A percentile compares a stretch with the other conserved stretches of the same genome.
Evolutionary conservation across 1,140 invertebrate genomes (phyloP).

Genomic region (Helicoverpa zea): DNA sequence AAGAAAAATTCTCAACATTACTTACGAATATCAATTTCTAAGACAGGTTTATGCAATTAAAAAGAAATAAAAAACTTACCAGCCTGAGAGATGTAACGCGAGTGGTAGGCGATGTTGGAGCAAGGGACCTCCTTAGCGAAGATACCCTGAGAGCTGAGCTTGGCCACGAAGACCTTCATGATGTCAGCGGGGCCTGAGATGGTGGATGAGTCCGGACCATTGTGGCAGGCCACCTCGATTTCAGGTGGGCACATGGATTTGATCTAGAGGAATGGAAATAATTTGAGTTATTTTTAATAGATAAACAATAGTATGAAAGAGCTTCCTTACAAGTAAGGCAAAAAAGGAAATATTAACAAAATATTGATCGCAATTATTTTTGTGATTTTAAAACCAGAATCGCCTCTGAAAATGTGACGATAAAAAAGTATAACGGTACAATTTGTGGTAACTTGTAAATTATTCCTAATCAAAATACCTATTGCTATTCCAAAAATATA

Average conservation of each 20-base stretch:
- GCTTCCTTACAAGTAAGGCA: not conserved
- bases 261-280: conserved; percentile 69
- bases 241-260: conserved; percentile 88
- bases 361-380: not conserved
- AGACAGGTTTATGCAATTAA: too few relatives aligned
- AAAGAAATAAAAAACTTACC: conserved; percentile 73
- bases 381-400: not conserved
- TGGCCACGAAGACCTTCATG: conserved; percentile 90
- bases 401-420: too few relatives aligned
- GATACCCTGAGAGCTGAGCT: conserved; percentile 91
- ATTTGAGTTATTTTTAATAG: conserved; percentile 7
- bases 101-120: conserved; percentile 95
- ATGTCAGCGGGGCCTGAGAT: conserved; percentile 93
- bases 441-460: too few relatives aligned
- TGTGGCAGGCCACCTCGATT: conserved; percentile 95
- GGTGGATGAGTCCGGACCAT: conserved; percentile 93
- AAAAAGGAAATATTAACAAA: too few relatives aligned
- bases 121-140: conserved; percentile 95
- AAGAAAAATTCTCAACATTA: too few relatives aligned
- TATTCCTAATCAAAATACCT: too few relatives aligned
- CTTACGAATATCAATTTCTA: too few relatives aligned
- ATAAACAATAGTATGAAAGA: conserved; percentile 5
- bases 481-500: too few relatives aligned
- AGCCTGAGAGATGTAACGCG: conserved; percentile 92
- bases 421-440: too few relatives aligned